Evolutionary conservation across 2,888 invertebrate species (phyloP).

Genomic region (Zygothrica quintamaculata): DNA sequence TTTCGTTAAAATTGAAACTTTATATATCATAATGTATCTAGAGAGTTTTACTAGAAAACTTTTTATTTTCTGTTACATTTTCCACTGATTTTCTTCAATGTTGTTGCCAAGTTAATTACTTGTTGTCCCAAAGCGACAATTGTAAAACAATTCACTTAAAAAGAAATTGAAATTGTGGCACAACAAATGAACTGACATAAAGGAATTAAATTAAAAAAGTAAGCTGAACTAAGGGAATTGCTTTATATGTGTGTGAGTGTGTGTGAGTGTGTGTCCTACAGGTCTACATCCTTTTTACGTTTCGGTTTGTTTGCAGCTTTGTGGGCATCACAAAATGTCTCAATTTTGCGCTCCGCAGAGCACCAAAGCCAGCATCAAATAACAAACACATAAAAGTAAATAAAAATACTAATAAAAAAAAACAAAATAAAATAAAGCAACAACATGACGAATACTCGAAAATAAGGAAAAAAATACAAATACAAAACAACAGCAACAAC

Average conservation of each 20-base stretch:
- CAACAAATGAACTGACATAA: constrained; percentile 14
- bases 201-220: constrained; percentile 63
- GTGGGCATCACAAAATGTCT: constrained; percentile 47
- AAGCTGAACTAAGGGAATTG: constrained; percentile 9
- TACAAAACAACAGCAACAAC: too few species aligned
- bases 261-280: constrained; percentile 4
- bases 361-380: constrained; percentile 66
- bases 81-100: too few species aligned
- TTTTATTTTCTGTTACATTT: too few species aligned
- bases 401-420: constrained; percentile 73
- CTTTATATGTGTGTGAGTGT: too few species aligned
- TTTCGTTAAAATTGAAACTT: too few species aligned
- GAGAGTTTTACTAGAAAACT: too few species aligned
- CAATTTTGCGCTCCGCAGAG: constrained; percentile 69
- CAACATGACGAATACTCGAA: constrained; percentile 16
- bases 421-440: too few species aligned
- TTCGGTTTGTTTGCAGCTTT: too few species aligned
- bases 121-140: constrained; percentile 22
- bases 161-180: constrained; percentile 32
- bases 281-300: constrained; percentile 7
- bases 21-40: too few species aligned
- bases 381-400: constrained; percentile 81
- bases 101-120: background rate
- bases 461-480: constrained; percentile 12
- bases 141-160: constrained; percentile 45